Conservation (phyloP, 2,888 invertebrate species). For the Bimastos eiseni region DNA sequence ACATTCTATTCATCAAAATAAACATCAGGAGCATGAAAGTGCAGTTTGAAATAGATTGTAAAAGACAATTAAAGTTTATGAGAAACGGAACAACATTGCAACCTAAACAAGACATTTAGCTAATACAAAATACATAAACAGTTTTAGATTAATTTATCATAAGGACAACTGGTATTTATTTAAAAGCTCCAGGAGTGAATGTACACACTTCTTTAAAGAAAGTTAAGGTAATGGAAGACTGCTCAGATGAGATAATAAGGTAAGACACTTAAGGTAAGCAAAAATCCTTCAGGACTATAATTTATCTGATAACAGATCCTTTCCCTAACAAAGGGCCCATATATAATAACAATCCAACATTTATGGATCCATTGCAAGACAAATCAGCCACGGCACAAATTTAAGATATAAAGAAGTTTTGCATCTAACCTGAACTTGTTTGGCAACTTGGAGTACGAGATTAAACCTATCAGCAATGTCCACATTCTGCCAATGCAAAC, state of each 20-base stretch:
- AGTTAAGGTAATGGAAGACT: background rate
- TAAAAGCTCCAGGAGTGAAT: background rate
- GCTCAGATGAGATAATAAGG: background rate
- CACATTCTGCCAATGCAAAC: background rate
- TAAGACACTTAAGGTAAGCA: background rate
- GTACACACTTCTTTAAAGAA: background rate
- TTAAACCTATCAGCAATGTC: constrained; percentile 53
- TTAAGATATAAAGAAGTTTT: background rate
- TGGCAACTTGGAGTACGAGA: constrained; percentile 63
- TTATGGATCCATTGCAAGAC: background rate
- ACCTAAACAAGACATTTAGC: background rate
- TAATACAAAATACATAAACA: background rate
- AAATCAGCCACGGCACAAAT: background rate
- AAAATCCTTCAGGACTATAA: background rate
- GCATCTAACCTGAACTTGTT: constrained; percentile 59
- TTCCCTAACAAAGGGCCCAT: background rate
- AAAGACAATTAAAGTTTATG: background rate
- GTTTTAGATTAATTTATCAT: background rate
- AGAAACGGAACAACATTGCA: background rate
- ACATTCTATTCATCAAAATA: constrained; percentile 49
- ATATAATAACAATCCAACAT: background rate
- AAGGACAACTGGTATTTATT: background rate
- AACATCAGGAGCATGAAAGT: background rate
- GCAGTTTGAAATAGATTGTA: background rate
- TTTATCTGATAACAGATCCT: background rate